phyloP scores from a whole-genome alignment of 2,888 invertebrate species.

The Portevinia maculata region DNA sequence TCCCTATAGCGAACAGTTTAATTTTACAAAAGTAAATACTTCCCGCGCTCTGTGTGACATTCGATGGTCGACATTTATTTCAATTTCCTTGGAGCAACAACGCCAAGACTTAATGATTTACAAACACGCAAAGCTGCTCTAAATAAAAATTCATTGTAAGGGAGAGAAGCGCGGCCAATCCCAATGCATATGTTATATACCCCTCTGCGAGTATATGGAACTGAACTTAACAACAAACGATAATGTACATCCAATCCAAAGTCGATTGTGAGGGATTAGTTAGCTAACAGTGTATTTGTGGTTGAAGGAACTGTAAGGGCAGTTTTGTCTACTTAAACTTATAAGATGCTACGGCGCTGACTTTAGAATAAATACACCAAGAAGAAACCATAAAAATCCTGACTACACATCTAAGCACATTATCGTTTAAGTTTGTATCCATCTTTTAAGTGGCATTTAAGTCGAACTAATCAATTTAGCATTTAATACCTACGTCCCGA shows the following conservation, averaged over 20 bases:
- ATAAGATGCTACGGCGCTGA: slow-evolving; percentile 37
- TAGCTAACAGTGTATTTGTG: slow-evolving; percentile 43
- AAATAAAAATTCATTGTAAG: slow-evolving; percentile 65
- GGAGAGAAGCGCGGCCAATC: slow-evolving; percentile 5
- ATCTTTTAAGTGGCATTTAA: slow-evolving; percentile 60
- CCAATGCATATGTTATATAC: slow-evolving; percentile 1
- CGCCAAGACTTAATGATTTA: slow-evolving; percentile 79
- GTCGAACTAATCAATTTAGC: slow-evolving; percentile 60
- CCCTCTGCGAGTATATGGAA: slow-evolving; percentile 12
- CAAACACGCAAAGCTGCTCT: slow-evolving; percentile 79
- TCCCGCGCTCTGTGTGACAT: slow-evolving; percentile 75
- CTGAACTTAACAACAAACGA: not conserved
- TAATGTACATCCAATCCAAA: slow-evolving; percentile 50
- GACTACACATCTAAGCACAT: slow-evolving; percentile 10
- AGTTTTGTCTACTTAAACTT: not conserved
- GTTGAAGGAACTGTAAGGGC: slow-evolving; percentile 32
- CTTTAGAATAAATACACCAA: slow-evolving; percentile 34
- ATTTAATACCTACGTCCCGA: slow-evolving; percentile 10
- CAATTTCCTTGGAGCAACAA: slow-evolving; percentile 77
- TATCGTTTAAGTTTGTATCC: slow-evolving; percentile 57
- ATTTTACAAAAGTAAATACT: slow-evolving; percentile 78
- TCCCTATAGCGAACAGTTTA: slow-evolving; percentile 47
- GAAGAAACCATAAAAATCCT: slow-evolving; percentile 51
- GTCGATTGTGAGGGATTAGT: slow-evolving; percentile 64
- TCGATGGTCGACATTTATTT: slow-evolving; percentile 78